Conservation (phyloP, 2,113 vertebrate species). For the Bos javanicus region DNA sequence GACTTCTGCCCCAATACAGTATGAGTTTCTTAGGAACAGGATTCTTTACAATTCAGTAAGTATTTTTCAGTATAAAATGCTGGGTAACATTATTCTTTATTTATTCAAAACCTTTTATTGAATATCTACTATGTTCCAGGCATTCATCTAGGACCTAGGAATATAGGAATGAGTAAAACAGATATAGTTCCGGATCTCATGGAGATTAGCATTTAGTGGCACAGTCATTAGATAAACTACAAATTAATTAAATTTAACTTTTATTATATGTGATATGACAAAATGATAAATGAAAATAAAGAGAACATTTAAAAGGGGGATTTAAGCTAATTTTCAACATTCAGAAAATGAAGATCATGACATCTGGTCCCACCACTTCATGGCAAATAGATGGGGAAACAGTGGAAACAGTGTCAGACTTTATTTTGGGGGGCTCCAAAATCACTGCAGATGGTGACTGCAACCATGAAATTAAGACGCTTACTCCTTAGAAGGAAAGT, state of each 20-base stretch:
- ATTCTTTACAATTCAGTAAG: background rate
- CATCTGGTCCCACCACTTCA: too few species aligned
- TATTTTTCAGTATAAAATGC: conserved; percentile 11
- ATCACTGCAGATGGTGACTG: too few species aligned
- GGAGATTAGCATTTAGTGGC: background rate
- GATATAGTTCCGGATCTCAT: background rate
- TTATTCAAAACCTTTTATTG: background rate
- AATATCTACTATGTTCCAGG: background rate
- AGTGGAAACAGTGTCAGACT: too few species aligned
- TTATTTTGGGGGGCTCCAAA: too few species aligned
- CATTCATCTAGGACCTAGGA: background rate
- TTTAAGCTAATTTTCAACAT: background rate
- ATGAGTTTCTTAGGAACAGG: background rate
- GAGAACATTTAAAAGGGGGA: background rate
- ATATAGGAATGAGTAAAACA: background rate
- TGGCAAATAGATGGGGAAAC: too few species aligned
- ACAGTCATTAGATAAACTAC: background rate
- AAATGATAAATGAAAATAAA: background rate
- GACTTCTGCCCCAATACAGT: background rate
- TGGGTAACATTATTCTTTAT: background rate
- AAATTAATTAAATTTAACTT: background rate
- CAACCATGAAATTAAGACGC: too few species aligned
- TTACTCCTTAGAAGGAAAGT: too few species aligned
- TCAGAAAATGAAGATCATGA: too few species aligned
- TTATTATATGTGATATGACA: background rate